phyloP scores from a whole-genome alignment of 2,888 invertebrate species.

The Ochropleura leucogaster region DNA sequence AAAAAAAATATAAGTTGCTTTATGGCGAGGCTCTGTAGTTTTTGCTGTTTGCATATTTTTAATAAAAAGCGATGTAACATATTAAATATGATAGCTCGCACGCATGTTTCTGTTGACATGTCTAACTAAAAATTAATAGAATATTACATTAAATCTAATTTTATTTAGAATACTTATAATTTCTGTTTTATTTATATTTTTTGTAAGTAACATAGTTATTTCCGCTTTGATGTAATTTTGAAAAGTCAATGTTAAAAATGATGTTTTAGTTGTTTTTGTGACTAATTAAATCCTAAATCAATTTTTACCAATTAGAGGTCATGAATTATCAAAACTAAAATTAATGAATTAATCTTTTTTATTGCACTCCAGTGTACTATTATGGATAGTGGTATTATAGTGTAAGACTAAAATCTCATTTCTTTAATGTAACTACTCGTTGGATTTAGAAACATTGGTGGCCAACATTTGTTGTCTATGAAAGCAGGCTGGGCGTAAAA shows the following conservation, averaged over 20 bases:
- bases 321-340: constrained; percentile 35
- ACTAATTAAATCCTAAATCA: constrained; percentile 31
- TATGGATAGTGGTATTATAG: constrained; percentile 58
- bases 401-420: constrained; percentile 62
- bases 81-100: constrained; percentile 61
- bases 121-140: constrained; percentile 38
- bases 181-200: constrained; percentile 47
- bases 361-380: constrained; percentile 55
- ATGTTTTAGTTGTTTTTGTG: constrained; percentile 36
- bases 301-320: constrained; percentile 34
- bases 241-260: constrained; percentile 14
- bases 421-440: constrained; percentile 40
- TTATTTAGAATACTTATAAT: constrained; percentile 37
- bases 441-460: constrained; percentile 32
- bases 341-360: constrained; percentile 31
- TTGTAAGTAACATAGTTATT: constrained; percentile 36
- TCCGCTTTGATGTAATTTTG: constrained; percentile 43
- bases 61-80: constrained; percentile 54
- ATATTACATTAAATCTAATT: constrained; percentile 47
- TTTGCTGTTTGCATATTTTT: constrained; percentile 55
- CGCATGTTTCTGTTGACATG: constrained; percentile 52
- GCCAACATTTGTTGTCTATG: constrained; percentile 17
- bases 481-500: background rate
- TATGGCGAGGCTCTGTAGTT: constrained; percentile 50
- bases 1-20: constrained; percentile 52